Evolutionary conservation across 2,888 invertebrate species (phyloP).

Genomic region (Marasmarcha lunaedactyla): DNA sequence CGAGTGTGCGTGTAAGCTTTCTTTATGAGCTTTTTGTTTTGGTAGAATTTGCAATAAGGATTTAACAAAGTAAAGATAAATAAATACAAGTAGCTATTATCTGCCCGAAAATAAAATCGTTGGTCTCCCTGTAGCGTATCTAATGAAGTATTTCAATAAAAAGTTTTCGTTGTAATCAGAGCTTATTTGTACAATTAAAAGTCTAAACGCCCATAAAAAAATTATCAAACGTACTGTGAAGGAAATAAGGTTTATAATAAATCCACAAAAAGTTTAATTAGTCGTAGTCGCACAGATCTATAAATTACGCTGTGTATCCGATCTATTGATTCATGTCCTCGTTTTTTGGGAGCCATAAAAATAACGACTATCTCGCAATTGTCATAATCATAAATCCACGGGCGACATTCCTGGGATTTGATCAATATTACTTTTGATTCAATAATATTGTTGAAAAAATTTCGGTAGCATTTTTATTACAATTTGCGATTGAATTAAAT

Average conservation of each 20-base stretch:
- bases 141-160: no score
- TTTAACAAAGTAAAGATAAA: neutral
- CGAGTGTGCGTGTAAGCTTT: slow-evolving; percentile 30
- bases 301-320: slow-evolving; percentile 51
- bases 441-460: slow-evolving; percentile 11
- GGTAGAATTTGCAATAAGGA: slow-evolving; percentile 1
- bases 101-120: no score
- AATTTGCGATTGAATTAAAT: no score
- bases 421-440: slow-evolving; percentile 21
- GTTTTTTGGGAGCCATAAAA: slow-evolving; percentile 61
- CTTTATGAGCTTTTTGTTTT: slow-evolving; percentile 16
- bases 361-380: slow-evolving; percentile 53
- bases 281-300: slow-evolving; percentile 11
- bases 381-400: slow-evolving; percentile 47
- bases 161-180: no score
- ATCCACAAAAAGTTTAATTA: neutral
- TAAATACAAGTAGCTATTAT: no score
- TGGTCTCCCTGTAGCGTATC: no score
- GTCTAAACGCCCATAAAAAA: no score
- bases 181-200: no score
- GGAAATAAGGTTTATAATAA: neutral
- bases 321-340: slow-evolving; percentile 46
- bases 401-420: slow-evolving; percentile 27
- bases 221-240: no score
- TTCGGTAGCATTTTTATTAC: no score